Conservation (phyloP, 2,888 invertebrate genomes). For the Podotricha telesiphe region DNA sequence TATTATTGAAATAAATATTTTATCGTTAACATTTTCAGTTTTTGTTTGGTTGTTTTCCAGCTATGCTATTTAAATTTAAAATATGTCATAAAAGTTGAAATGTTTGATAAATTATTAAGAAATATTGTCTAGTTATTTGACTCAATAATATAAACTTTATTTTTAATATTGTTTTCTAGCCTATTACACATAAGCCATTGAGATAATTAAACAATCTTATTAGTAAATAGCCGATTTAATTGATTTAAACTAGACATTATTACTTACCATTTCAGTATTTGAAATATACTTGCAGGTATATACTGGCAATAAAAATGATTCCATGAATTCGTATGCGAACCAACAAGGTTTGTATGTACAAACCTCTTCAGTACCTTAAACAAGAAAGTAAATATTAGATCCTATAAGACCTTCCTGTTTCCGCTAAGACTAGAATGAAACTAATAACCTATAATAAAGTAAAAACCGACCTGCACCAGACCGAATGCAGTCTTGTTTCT, state of each 20-base stretch:
- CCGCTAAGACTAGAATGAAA: not conserved
- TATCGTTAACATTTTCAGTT: no score
- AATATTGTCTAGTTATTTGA: not conserved
- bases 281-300: not conserved
- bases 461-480: not conserved
- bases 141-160: not conserved
- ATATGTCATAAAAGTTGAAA: no score
- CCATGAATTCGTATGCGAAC: not conserved
- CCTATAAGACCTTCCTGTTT: not conserved
- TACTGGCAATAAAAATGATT: constrained; percentile 2
- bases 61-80: no score
- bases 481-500: not conserved
- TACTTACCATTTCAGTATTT: not conserved
- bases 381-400: not conserved
- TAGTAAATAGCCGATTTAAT: not conserved
- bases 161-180: not conserved
- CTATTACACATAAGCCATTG: not conserved
- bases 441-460: not conserved
- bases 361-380: not conserved
- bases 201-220: not conserved
- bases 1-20: no score
- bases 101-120: not conserved
- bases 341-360: not conserved
- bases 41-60: no score
- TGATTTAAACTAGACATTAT: not conserved